Base-by-base conservation (phyloP, 1,140 invertebrate genomes). In the Onthophagus taurus region DNA sequence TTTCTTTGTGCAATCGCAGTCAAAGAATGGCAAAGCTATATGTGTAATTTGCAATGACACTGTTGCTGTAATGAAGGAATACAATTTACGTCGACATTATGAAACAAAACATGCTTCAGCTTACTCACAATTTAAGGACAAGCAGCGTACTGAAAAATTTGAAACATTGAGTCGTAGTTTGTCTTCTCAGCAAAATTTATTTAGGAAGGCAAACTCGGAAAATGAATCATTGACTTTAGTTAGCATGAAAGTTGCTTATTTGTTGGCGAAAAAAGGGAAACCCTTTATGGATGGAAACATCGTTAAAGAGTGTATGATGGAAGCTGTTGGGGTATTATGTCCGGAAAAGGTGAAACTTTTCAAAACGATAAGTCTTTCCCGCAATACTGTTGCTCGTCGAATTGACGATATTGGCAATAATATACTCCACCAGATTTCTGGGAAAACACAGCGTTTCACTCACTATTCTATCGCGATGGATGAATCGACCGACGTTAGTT, bases 241-340 rank as follows among this genome's bases (percentile, higher is more conserved):
- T n/a, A n/a, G n/a, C n/a, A n/a, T n/a, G n/a, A n/a, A n/a, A n/a
- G n/a, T n/a, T n/a, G n/a, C n/a, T n/a, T n/a, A n/a, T n/a, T 42
- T 52, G 36, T 47, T 58, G 41, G 49, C 53, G 42, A 49, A 52
- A 54, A 39, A 47, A 31, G 42, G 35, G 44, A 59, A 57, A 45
- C 43, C 49, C 31, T 57, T 52, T 48, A 44, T 45, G 42, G 51
- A 57, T 35, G 52, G 51, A 30, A 52, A 59, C 48, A 48, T 58
- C 16, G 41, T 56, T 18, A 59, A 61, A 44, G 42, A 52, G 42
- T 60, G 54, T 37, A 52, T 30, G n/a, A n/a, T n/a, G n/a, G 39
- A 45, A 43, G 46, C 43, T 37, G 50, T 29, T 30, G 42, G 59
- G 51, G 42, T 51, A 45, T 23, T 59, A 20, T 54, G 52, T 49